Conservation (phyloP, 37 sponge, comb jelly and placozoan genomes). For the Cliona cf. orientalis region DNA sequence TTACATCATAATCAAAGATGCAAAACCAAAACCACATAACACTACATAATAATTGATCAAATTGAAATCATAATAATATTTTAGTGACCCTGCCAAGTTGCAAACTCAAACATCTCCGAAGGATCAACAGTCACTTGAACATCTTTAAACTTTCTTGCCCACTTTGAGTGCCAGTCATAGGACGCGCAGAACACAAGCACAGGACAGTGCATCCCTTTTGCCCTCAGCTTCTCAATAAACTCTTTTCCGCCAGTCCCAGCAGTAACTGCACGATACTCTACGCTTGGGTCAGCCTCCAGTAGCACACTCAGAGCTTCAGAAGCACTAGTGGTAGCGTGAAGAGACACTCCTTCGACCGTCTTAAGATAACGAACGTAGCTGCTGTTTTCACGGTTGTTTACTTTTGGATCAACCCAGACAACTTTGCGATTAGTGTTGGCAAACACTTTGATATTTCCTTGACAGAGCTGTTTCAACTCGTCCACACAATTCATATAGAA, state of each 20-base stretch:
- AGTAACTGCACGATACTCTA: constrained; percentile 14
- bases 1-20: too few relatives aligned
- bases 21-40: too few relatives aligned
- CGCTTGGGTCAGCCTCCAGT: neutral
- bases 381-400: constrained; percentile 6
- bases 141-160: constrained; percentile 12
- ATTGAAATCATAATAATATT: too few relatives aligned
- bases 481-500: too few relatives aligned
- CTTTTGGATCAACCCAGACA: constrained; percentile 16
- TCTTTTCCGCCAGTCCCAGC: constrained; percentile 23
- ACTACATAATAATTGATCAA: too few relatives aligned
- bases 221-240: neutral
- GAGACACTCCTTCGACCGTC: too few relatives aligned
- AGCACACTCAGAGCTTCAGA: neutral
- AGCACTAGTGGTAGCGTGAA: constrained; percentile 2
- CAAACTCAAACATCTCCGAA: neutral
- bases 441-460: neutral
- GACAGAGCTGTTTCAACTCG: too few relatives aligned
- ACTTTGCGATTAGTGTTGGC: neutral
- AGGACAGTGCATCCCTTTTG: neutral
- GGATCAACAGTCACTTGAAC: constrained; percentile 1
- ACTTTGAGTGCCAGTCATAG: constrained; percentile 3
- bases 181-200: constrained; percentile 17
- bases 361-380: neutral
- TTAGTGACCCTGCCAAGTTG: constrained; percentile 31